Percentiles rank a stretch among this genome's conserved stretches.
phyloP scores from a whole-genome alignment of 2,888 invertebrate species.

The Scaeva pyrastri region DNA sequence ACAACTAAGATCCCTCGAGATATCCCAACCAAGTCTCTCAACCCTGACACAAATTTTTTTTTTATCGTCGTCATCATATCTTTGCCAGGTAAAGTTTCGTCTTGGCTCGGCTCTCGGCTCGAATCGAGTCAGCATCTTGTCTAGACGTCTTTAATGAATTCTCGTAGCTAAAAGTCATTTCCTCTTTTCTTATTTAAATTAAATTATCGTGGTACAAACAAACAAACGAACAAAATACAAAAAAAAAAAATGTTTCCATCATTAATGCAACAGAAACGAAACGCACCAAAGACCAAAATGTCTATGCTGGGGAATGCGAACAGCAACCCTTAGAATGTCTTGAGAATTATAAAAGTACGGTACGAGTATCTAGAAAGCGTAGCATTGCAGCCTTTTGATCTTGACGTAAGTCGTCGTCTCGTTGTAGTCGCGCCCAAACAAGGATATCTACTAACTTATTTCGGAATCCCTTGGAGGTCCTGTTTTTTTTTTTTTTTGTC shows the following conservation, averaged over 20 bases:
- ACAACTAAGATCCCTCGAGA: constrained; percentile 33
- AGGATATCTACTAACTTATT: constrained; percentile 51
- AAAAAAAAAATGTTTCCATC: constrained; percentile 14
- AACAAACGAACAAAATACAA: neutral
- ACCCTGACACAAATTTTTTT: constrained; percentile 37
- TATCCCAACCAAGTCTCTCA: constrained; percentile 12
- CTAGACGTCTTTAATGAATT: constrained; percentile 68
- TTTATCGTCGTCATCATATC: too few relatives aligned
- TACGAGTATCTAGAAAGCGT: too few relatives aligned
- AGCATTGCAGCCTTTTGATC: constrained; percentile 59
- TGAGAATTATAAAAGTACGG: constrained; percentile 16
- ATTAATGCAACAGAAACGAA: constrained; percentile 33
- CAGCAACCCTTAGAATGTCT: constrained; percentile 26
- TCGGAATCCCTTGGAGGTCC: constrained; percentile 57
- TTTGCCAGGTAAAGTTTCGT: constrained; percentile 29
- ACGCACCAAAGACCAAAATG: constrained; percentile 29
- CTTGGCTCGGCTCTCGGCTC: too few relatives aligned
- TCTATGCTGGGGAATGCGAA: neutral
- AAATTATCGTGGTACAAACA: constrained; percentile 43
- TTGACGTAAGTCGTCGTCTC: neutral
- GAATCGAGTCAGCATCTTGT: too few relatives aligned
- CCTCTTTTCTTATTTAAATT: constrained; percentile 64
- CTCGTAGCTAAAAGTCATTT: constrained; percentile 48
- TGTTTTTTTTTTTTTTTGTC: constrained; percentile 38
- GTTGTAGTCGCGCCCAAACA: too few relatives aligned